Evolutionary conservation across 2,888 invertebrate species (phyloP), one percentile per base, ranked within the genome.

Genomic region (Teleiodes luculella): DNA sequence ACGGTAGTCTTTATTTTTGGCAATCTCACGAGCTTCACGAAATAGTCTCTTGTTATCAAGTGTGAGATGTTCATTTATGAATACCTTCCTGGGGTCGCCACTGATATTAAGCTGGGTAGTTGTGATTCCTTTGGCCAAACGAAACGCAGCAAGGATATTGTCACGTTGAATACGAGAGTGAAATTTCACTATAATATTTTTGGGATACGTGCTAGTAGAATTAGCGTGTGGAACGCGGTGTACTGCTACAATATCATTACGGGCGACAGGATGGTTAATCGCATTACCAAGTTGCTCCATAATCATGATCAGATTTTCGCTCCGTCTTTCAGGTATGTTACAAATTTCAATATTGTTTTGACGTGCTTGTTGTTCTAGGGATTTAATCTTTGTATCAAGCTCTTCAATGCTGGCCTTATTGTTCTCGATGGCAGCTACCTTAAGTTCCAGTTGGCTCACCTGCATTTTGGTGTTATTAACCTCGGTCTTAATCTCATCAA

Each of bases 61-160:
- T n/a, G n/a, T n/a, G n/a, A n/a, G n/a, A n/a, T n/a, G n/a, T n/a
- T n/a, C n/a, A n/a, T n/a, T n/a, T n/a, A n/a, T n/a, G n/a, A n/a
- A n/a, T n/a, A n/a, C n/a, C n/a, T n/a, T n/a, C n/a, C n/a, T n/a
- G n/a, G n/a, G n/a, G n/a, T n/a, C n/a, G n/a, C n/a, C n/a, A n/a
- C n/a, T n/a, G n/a, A n/a, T n/a, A n/a, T n/a, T n/a, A n/a, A n/a
- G n/a, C n/a, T n/a, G n/a, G n/a, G n/a, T n/a, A n/a, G n/a, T n/a
- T n/a, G n/a, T n/a, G n/a, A n/a, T n/a, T n/a, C n/a, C n/a, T 24
- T 55, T 59, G 8, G 35, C 30, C n/a, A 28, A n/a, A 6, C 57
- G 54, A 10, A 7, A 49, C 2, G 53, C 56, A 11, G 39, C 18
- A 3, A 57, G 30, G 2, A 60, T 8, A 30, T 60, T 56, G 41